phyloP scores from a whole-genome alignment of 2,113 vertebrate species.

The Manacus vitellinus region DNA sequence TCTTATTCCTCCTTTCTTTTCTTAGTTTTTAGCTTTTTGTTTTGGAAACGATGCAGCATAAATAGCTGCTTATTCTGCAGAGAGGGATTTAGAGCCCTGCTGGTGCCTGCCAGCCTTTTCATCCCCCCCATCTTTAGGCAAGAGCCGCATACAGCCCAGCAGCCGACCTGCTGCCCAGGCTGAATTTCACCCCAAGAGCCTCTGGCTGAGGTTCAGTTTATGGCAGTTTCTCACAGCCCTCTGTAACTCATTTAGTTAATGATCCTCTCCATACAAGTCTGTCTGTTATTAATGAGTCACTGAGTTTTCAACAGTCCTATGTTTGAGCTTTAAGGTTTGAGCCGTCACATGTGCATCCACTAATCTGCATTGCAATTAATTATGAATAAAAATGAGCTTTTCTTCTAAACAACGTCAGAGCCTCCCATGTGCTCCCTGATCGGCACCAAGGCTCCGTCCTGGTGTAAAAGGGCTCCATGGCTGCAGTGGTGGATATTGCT shows the following conservation, averaged over 20 bases:
- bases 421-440: background rate
- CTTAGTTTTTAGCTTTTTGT: background rate
- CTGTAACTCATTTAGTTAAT: slow-evolving; percentile 59
- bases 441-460: background rate
- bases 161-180: background rate
- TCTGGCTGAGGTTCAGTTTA: slow-evolving; percentile 19
- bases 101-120: background rate
- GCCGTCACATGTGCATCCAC: slow-evolving; percentile 14
- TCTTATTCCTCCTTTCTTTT: slow-evolving; percentile 7
- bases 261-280: slow-evolving; percentile 19
- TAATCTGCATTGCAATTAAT: slow-evolving; percentile 51
- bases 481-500: background rate
- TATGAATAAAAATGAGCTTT: slow-evolving; percentile 48
- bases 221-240: slow-evolving; percentile 35
- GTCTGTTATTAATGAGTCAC: slow-evolving; percentile 58
- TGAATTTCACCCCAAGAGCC: slow-evolving; percentile 16
- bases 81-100: background rate
- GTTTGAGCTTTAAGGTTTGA: slow-evolving; percentile 48
- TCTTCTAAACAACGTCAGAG: background rate
- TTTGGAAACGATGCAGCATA: background rate
- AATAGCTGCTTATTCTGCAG: slow-evolving; percentile 6
- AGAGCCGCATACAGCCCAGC: background rate
- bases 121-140: background rate
- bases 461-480: background rate
- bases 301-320: slow-evolving; percentile 28